Evolutionary conservation across 1,140 invertebrate species (phyloP).

Genomic region (Lucilia cuprina): DNA sequence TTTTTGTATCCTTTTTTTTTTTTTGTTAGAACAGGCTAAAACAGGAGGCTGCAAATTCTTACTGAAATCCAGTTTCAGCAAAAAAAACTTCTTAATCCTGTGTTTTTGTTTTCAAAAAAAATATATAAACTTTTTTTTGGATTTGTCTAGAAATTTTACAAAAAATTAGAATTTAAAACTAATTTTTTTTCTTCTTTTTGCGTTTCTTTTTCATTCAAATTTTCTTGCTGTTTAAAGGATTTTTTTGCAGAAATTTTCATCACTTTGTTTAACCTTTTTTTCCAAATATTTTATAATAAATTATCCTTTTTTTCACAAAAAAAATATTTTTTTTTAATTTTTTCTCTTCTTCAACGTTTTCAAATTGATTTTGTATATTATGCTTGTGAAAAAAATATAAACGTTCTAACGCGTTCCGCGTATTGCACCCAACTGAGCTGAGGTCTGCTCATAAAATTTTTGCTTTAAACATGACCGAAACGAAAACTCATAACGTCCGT

Average conservation of each 20-base stretch:
- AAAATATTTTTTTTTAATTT: too few relatives aligned
- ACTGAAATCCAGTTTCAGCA: neutral
- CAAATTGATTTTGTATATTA: neutral
- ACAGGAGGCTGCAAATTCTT: too few relatives aligned
- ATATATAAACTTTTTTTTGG: neutral
- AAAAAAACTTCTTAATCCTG: neutral
- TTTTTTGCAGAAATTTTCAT: neutral
- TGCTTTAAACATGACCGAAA: neutral
- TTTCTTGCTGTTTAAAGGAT: neutral
- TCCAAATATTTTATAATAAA: neutral
- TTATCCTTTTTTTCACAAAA: too few relatives aligned
- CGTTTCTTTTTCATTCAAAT: conserved; percentile 29
- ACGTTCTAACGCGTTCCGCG: conserved; percentile 33
- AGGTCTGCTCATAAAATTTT: conserved; percentile 18
- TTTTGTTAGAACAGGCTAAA: too few relatives aligned
- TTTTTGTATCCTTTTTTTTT: too few relatives aligned
- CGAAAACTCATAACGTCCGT: neutral
- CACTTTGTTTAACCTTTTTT: neutral
- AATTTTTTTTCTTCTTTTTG: neutral
- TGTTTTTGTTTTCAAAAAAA: neutral
- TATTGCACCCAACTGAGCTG: conserved; percentile 32
- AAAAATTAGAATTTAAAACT: conserved; percentile 28
- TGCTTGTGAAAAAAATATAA: neutral
- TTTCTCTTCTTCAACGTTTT: too few relatives aligned
- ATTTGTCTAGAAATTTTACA: neutral